A percentile compares a stretch with the other conserved stretches of the same genome.
These are phyloP conservation scores for Strigamia transsilvanica DNA, from an alignment of 2,888 invertebrate genomes.

Conservation along the genomic window DNA sequence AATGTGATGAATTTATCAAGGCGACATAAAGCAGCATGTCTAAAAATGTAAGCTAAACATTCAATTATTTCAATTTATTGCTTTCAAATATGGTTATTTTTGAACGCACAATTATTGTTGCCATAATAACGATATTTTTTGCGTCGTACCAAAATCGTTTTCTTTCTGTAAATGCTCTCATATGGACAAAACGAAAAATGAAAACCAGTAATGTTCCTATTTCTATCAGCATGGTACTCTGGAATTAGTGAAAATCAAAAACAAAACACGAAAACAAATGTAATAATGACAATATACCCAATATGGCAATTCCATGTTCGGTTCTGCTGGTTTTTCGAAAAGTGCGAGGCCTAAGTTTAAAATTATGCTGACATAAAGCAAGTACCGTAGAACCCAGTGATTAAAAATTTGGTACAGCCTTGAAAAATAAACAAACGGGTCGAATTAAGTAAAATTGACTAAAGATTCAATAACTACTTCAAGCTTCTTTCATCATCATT, in stretches of 20 bases:
- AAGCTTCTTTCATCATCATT: slow-evolving; percentile 57
- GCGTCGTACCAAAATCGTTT: slow-evolving; percentile 63
- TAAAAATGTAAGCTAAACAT: slow-evolving; percentile 46
- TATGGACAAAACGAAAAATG: slow-evolving; percentile 62
- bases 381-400: slow-evolving; percentile 61
- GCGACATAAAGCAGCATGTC: slow-evolving; percentile 56
- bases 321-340: slow-evolving; percentile 64
- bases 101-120: slow-evolving; percentile 61
- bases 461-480: slow-evolving; percentile 53
- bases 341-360: slow-evolving; percentile 62
- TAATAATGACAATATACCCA: slow-evolving; percentile 60
- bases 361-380: slow-evolving; percentile 58
- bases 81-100: slow-evolving; percentile 54
- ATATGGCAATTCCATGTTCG: slow-evolving; percentile 61
- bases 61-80: slow-evolving; percentile 55
- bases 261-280: not conserved
- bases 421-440: slow-evolving; percentile 53
- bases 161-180: slow-evolving; percentile 61
- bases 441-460: not conserved
- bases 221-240: slow-evolving; percentile 62
- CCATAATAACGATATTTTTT: slow-evolving; percentile 63
- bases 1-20: slow-evolving; percentile 56
- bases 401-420: slow-evolving; percentile 64
- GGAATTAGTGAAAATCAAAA: slow-evolving; percentile 56
- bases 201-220: slow-evolving; percentile 62